These are phyloP conservation scores for Bubo bubo DNA, from an alignment of 2,113 vertebrate species.

Conservation along the genomic window DNA sequence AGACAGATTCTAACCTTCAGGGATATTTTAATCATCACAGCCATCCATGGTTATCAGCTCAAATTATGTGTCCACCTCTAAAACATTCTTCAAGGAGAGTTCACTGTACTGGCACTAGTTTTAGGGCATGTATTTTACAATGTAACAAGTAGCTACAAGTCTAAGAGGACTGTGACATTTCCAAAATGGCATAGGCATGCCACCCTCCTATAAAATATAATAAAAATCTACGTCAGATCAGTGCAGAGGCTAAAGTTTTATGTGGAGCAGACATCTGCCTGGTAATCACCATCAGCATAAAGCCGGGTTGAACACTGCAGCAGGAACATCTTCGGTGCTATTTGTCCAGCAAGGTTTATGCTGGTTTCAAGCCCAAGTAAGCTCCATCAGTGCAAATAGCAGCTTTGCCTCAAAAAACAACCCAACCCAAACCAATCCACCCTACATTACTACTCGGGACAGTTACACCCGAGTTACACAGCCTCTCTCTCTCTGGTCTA, in stretches of 20 bases:
- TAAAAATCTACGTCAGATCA: neutral
- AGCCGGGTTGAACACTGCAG: neutral
- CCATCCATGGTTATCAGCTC: conserved; percentile 29
- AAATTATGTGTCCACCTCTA: neutral
- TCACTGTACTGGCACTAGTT: neutral
- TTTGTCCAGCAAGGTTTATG: neutral
- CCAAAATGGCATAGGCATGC: neutral
- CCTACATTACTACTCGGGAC: neutral
- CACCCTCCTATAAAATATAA: neutral
- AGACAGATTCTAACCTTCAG: conserved; percentile 53
- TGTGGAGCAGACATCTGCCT: neutral
- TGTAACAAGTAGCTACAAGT: neutral
- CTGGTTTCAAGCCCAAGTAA: neutral
- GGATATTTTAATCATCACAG: conserved; percentile 50
- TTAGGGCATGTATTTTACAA: conserved; percentile 13
- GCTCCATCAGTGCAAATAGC: neutral
- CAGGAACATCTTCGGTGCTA: neutral
- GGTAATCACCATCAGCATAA: neutral
- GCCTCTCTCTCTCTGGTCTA: neutral
- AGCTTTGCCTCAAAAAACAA: neutral
- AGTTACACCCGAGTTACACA: neutral
- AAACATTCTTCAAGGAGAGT: neutral
- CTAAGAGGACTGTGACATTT: neutral
- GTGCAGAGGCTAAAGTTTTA: neutral
- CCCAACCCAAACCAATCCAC: neutral